Evolutionary conservation across 2,888 invertebrate species (phyloP).

Genomic region (Thelaira solivaga): DNA sequence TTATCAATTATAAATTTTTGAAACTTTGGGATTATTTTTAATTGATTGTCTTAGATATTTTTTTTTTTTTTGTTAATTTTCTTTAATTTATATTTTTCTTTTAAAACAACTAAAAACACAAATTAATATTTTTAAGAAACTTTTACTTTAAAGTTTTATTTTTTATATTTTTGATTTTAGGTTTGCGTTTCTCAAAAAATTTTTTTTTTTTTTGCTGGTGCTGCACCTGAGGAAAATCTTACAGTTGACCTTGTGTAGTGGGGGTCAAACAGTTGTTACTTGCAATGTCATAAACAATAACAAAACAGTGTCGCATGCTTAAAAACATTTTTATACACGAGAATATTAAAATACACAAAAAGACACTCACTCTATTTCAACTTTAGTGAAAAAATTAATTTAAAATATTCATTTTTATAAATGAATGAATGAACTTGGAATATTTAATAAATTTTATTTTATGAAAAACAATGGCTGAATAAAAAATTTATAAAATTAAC

Average conservation of each 20-base stretch:
- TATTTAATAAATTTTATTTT: conserved; percentile 33
- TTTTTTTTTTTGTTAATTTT: too few species aligned
- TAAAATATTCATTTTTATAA: conserved; percentile 1
- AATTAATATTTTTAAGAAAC: not conserved
- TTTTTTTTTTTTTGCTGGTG: not conserved
- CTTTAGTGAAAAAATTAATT: not conserved
- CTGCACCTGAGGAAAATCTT: conserved; percentile 5
- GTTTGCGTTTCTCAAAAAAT: conserved; percentile 1
- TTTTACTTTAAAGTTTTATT: not conserved
- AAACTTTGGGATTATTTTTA: too few species aligned
- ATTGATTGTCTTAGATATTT: too few species aligned
- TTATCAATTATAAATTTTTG: too few species aligned
- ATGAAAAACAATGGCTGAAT: conserved; percentile 64
- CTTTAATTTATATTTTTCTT: too few species aligned
- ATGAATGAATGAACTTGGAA: conserved; percentile 50
- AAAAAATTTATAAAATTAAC: conserved; percentile 72
- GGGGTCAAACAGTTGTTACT: conserved; percentile 11
- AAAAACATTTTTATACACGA: conserved; percentile 11
- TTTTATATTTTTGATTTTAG: not conserved
- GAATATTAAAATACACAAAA: conserved; percentile 34
- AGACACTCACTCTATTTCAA: conserved; percentile 24
- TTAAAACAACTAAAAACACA: too few species aligned
- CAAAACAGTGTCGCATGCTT: conserved; percentile 55
- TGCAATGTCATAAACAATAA: conserved; percentile 38
- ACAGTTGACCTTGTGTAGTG: conserved; percentile 8